phyloP scores from a whole-genome alignment of 2,113 vertebrate species.

The Scomber scombrus region DNA sequence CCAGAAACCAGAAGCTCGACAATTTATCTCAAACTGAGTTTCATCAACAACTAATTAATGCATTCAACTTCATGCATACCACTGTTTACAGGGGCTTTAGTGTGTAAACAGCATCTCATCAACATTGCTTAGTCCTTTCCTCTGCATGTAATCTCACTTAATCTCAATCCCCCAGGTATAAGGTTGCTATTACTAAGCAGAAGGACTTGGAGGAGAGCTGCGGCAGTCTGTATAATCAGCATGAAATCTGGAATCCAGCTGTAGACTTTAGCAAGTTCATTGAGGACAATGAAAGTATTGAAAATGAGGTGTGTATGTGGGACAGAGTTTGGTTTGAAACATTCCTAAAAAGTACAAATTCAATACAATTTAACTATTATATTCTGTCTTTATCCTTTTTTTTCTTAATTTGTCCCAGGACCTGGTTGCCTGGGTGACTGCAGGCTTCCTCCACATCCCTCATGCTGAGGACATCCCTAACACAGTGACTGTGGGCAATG shows the following conservation, averaged over 20 bases:
- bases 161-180: constrained; percentile 84
- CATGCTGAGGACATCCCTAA: constrained; percentile 95
- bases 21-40: too few species aligned
- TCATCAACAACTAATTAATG: too few species aligned
- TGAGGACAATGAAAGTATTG: constrained; percentile 88
- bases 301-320: constrained; percentile 83
- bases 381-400: too few species aligned
- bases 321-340: too few species aligned
- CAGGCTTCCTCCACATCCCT: constrained; percentile 90
- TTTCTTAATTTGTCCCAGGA: constrained; percentile 58
- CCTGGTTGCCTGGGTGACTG: constrained; percentile 81
- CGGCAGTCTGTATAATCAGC: constrained; percentile 92
- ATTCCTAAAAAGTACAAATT: too few species aligned
- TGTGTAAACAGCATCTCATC: too few species aligned
- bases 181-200: constrained; percentile 90
- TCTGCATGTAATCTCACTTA: too few species aligned
- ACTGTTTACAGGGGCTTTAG: too few species aligned
- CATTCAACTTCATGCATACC: too few species aligned
- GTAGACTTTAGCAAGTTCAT: constrained; percentile 91
- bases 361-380: too few species aligned
- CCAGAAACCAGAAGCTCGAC: too few species aligned
- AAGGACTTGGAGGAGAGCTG: constrained; percentile 90
- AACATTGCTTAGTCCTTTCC: too few species aligned
- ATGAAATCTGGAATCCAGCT: constrained; percentile 88
- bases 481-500: constrained; percentile 89